These are phyloP conservation scores for Silurus aristotelis DNA, from an alignment of 2,797 vertebrate species.

Conservation along the genomic window DNA sequence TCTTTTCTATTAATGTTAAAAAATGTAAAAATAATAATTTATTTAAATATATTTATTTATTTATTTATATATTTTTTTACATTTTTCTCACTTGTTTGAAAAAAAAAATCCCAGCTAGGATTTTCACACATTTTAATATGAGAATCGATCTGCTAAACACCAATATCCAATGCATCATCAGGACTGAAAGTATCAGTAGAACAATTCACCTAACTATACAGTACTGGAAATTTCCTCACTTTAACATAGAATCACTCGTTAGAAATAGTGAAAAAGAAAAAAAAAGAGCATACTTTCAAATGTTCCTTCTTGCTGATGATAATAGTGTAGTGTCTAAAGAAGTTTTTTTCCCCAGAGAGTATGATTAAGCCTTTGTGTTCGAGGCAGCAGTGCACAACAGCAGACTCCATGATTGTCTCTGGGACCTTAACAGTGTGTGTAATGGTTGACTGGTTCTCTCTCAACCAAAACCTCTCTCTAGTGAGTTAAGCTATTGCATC, in stretches of 20 bases:
- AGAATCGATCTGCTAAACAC: too few species aligned
- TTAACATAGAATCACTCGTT: not conserved
- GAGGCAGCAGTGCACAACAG: constrained; percentile 30
- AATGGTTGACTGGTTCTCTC: constrained; percentile 29
- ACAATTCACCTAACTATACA: too few species aligned
- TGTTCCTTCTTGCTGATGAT: not conserved
- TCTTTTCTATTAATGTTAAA: too few species aligned
- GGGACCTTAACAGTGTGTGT: constrained; percentile 36
- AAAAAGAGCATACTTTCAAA: not conserved
- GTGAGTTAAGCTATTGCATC: not conserved
- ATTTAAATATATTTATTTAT: too few species aligned
- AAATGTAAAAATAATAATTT: too few species aligned
- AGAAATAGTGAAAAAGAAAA: not conserved
- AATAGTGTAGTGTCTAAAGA: not conserved
- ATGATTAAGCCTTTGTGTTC: constrained; percentile 29
- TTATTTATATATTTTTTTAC: too few species aligned
- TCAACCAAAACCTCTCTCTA: constrained; percentile 14
- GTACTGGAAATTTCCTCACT: not conserved
- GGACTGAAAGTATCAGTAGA: too few species aligned
- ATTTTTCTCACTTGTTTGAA: too few species aligned
- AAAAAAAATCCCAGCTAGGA: too few species aligned
- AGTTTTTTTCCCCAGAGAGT: constrained; percentile 2
- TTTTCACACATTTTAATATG: too few species aligned
- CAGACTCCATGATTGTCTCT: constrained; percentile 29
- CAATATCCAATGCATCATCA: too few species aligned